Evolutionary conservation across 92 coral and sea anemone species (phyloP).

Genomic region (Palythoa caribaeorum): DNA sequence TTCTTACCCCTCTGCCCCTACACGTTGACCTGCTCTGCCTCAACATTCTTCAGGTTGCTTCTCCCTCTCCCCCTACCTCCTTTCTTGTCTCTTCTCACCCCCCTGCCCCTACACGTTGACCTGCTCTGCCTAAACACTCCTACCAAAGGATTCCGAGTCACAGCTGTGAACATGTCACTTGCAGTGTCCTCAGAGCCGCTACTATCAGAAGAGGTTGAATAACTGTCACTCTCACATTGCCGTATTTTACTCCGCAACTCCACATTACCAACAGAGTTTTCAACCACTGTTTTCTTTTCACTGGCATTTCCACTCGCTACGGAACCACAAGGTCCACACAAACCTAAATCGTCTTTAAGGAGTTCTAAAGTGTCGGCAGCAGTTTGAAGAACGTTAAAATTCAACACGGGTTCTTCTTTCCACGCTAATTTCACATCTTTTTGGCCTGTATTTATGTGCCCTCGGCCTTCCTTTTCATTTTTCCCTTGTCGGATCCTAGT

Average conservation of each 20-base stretch:
- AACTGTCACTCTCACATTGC: background rate
- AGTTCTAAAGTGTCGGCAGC: background rate
- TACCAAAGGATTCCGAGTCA: constrained; percentile 1
- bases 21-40: background rate
- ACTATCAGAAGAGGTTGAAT: constrained; percentile 23
- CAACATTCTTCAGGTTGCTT: background rate
- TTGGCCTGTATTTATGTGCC: background rate
- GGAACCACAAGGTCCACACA: background rate
- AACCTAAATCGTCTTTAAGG: background rate
- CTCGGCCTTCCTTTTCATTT: background rate
- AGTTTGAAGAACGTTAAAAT: background rate
- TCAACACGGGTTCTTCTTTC: background rate
- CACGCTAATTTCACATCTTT: background rate
- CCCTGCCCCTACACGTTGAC: background rate
- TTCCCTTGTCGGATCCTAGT: background rate
- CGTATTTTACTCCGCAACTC: background rate
- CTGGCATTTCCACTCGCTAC: background rate
- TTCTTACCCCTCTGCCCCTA: background rate
- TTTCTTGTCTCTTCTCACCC: background rate
- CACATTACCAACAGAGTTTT: background rate
- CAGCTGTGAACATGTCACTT: background rate
- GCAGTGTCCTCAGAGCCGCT: background rate
- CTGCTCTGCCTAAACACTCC: background rate
- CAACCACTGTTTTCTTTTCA: background rate
- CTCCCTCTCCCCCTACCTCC: background rate